These are phyloP conservation scores for Nomada fucata DNA, from an alignment of 2,888 invertebrate genomes.

Conservation along the genomic window DNA sequence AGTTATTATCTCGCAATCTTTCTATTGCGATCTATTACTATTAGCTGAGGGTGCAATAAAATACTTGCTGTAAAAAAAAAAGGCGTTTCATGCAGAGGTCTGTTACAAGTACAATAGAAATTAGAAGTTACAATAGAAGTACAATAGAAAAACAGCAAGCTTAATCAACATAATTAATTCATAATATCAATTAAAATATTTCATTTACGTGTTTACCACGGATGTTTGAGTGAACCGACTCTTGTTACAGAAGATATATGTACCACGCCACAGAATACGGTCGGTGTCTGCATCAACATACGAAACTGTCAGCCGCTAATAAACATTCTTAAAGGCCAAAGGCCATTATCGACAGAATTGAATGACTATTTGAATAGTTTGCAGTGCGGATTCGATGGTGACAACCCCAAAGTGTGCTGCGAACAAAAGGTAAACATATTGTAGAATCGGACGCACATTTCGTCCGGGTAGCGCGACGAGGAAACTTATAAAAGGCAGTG, in stretches of 20 bases:
- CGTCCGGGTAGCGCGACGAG: not conserved
- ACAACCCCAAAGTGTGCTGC: constrained; percentile 84
- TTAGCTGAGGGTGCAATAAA: too few relatives aligned
- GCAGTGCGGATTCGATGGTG: constrained; percentile 84
- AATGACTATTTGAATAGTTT: constrained; percentile 80
- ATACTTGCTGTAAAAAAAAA: too few relatives aligned
- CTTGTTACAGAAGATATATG: constrained; percentile 70
- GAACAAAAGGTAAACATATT: constrained; percentile 58
- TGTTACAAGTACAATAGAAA: too few relatives aligned
- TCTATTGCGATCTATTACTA: too few relatives aligned
- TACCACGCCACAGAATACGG: constrained; percentile 73
- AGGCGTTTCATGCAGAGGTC: too few relatives aligned
- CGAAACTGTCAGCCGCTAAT: constrained; percentile 79
- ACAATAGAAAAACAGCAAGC: too few relatives aligned
- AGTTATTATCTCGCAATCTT: too few relatives aligned
- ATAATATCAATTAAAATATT: not conserved
- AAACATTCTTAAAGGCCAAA: constrained; percentile 75
- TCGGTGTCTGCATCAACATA: constrained; percentile 83
- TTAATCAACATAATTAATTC: not conserved
- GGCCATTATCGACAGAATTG: constrained; percentile 68
- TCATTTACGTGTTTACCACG: not conserved
- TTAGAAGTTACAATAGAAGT: too few relatives aligned
- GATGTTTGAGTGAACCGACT: not conserved
- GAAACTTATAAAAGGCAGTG: not conserved
- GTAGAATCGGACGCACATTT: not conserved